Evolutionary conservation across 2,797 vertebrate species (phyloP).

Genomic region (Sebastes variabilis): DNA sequence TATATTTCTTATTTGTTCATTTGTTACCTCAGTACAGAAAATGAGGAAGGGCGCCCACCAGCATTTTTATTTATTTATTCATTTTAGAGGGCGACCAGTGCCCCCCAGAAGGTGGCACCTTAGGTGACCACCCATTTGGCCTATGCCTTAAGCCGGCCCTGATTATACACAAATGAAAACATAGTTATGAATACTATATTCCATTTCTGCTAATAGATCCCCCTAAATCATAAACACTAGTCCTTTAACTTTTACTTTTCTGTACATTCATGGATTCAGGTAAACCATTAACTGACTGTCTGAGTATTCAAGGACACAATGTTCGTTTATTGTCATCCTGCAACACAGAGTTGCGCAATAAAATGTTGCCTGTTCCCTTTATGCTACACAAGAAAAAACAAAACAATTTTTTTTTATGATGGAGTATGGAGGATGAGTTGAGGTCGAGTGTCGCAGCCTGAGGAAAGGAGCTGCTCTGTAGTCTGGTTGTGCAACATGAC

Average conservation of each 20-base stretch:
- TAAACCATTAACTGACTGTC: not conserved
- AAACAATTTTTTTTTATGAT: not conserved
- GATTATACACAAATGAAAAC: not conserved
- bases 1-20: too few species aligned
- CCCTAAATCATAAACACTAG: rapidly evolving
- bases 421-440: not conserved
- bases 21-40: rapidly evolving
- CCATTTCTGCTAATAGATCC: not conserved
- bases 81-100: too few species aligned
- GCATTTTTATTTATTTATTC: rapidly evolving
- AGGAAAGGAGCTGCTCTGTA: not conserved
- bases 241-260: too few species aligned
- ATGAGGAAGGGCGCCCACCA: too few species aligned
- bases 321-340: not conserved
- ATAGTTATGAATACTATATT: not conserved
- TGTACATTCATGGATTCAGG: not conserved
- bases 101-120: rapidly evolving
- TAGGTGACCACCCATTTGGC: rapidly evolving
- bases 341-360: not conserved
- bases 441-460: not conserved
- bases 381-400: not conserved
- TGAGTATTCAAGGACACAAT: not conserved
- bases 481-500: not conserved
- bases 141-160: too few species aligned
- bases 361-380: not conserved